Evolutionary conservation across 2,888 invertebrate genomes (phyloP).

Genomic region (Phaedon cochleariae): DNA sequence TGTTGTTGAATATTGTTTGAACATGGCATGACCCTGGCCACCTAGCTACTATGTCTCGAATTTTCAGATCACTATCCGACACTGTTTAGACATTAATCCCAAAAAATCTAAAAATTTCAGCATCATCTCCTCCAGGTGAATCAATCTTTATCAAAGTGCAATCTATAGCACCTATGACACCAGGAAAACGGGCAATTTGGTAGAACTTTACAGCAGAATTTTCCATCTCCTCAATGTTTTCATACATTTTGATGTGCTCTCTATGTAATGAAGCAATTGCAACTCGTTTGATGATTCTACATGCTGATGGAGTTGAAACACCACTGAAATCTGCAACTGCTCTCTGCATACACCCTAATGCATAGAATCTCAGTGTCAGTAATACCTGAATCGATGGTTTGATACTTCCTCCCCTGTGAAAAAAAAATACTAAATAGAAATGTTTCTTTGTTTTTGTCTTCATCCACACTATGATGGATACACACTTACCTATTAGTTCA

Average conservation of each 20-base stretch:
- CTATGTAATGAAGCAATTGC: slow-evolving; percentile 19
- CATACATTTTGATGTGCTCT: slow-evolving; percentile 26
- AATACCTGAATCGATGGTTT: background rate
- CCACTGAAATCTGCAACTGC: slow-evolving; percentile 17
- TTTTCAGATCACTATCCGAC: slow-evolving; percentile 10
- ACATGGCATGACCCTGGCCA: slow-evolving; percentile 51
- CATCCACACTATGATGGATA: no score
- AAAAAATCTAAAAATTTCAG: slow-evolving; percentile 46
- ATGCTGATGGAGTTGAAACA: no score
- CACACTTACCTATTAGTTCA: no score
- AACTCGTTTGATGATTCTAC: slow-evolving; percentile 14
- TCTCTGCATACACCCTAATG: background rate
- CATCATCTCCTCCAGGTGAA: slow-evolving; percentile 45
- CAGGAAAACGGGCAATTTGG: no score
- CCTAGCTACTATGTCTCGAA: slow-evolving; percentile 29
- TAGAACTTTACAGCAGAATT: no score
- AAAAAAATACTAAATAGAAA: no score
- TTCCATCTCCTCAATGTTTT: no score
- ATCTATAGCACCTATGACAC: no score
- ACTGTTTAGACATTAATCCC: slow-evolving; percentile 50
- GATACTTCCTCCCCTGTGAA: slow-evolving; percentile 1
- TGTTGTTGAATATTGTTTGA: slow-evolving; percentile 49
- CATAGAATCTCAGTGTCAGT: slow-evolving; percentile 14
- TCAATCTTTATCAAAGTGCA: no score
- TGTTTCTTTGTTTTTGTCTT: no score